Evolutionary conservation across 2,797 vertebrate genomes (phyloP).

Genomic region (Momotus momota): DNA sequence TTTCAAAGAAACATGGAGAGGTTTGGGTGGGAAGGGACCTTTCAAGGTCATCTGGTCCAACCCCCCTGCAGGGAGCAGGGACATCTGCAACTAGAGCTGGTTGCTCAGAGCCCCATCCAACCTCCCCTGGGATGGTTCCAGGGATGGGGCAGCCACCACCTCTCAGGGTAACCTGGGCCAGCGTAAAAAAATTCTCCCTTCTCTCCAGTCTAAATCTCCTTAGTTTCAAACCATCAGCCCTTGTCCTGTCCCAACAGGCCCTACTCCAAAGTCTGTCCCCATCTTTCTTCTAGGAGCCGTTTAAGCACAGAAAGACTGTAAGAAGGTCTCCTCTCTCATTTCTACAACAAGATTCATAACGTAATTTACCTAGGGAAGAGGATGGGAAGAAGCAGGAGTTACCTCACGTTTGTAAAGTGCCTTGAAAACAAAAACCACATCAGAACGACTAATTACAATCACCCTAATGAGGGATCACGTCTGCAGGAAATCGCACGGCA

Average conservation of each 20-base stretch:
- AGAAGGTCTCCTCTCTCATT: background rate
- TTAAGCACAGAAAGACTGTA: too few relatives aligned
- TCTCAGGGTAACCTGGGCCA: too few relatives aligned
- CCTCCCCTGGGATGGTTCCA: too few relatives aligned
- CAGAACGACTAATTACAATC: conserved; percentile 23
- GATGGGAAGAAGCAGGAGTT: background rate
- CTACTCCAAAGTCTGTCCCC: too few relatives aligned
- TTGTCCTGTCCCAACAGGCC: too few relatives aligned
- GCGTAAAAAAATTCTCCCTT: too few relatives aligned
- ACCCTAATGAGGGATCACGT: background rate
- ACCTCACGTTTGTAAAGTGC: conserved; percentile 20
- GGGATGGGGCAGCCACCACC: too few relatives aligned
- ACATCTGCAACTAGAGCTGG: too few relatives aligned
- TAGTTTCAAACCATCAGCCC: too few relatives aligned
- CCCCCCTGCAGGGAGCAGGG: background rate
- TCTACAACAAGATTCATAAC: background rate
- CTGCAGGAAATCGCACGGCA: conserved; percentile 28
- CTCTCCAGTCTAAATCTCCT: too few relatives aligned
- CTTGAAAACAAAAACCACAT: background rate
- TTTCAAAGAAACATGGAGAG: background rate
- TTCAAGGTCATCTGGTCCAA: background rate
- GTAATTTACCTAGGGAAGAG: background rate
- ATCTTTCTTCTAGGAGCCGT: too few relatives aligned
- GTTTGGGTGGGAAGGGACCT: background rate
- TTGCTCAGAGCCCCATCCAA: too few relatives aligned